Conservation (phyloP, 2,113 vertebrate genomes). For the Misgurnus anguillicaudatus region DNA sequence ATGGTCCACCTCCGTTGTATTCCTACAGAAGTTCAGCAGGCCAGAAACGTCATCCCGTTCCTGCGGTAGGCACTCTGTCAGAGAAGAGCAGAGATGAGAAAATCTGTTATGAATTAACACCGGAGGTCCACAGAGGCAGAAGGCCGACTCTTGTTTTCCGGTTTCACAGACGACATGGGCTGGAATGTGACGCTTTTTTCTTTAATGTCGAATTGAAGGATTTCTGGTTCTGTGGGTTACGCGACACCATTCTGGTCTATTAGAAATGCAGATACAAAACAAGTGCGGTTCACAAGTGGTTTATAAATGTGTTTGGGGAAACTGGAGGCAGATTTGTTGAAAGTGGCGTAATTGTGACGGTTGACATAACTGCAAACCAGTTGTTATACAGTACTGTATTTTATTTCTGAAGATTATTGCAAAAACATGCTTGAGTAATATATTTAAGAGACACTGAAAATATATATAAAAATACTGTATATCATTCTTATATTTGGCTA, state of each 20-base stretch:
- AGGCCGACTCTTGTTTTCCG: constrained; percentile 58
- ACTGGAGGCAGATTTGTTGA: constrained; percentile 42
- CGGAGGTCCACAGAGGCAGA: constrained; percentile 57
- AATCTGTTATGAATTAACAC: constrained; percentile 62
- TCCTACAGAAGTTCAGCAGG: constrained; percentile 80
- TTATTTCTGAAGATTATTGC: background rate
- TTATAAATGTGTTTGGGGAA: constrained; percentile 53
- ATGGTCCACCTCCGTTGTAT: constrained; percentile 66
- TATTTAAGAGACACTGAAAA: background rate
- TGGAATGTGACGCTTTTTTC: constrained; percentile 53
- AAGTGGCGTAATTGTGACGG: constrained; percentile 26
- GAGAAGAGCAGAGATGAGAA: constrained; percentile 39
- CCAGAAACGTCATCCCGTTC: constrained; percentile 88
- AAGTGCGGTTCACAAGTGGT: constrained; percentile 62
- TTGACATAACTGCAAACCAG: background rate
- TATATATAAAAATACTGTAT: background rate
- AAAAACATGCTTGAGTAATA: background rate
- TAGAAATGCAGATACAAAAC: constrained; percentile 42
- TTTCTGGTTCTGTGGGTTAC: constrained; percentile 57
- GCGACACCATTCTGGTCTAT: constrained; percentile 49
- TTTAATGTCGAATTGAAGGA: constrained; percentile 47
- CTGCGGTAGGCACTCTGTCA: constrained; percentile 80
- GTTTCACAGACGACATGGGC: constrained; percentile 56
- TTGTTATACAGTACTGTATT: background rate
- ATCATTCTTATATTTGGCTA: background rate